A percentile compares a stretch with the other conserved stretches of the same genome.
Evolutionary conservation across 2,113 vertebrate genomes (phyloP).

Genomic region (Sebastes schlegelii): DNA sequence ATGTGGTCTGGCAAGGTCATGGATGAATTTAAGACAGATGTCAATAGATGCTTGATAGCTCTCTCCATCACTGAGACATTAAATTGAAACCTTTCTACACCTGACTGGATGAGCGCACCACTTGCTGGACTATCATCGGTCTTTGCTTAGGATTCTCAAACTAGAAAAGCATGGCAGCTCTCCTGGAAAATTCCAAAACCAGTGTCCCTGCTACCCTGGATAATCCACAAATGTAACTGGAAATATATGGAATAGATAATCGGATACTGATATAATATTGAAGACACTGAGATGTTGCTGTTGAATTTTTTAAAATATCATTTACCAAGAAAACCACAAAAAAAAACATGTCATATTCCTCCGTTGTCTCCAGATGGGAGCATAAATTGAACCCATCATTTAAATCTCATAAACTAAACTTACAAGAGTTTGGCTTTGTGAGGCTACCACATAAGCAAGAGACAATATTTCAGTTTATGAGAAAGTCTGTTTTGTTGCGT

Average conservation of each 20-base stretch:
- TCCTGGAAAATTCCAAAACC: not conserved
- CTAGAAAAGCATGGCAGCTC: not conserved
- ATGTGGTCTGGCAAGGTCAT: slow-evolving; percentile 10
- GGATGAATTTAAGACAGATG: slow-evolving; percentile 26
- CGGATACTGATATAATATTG: not conserved
- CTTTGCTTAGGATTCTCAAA: not conserved
- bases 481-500: not conserved
- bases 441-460: not conserved
- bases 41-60: slow-evolving; percentile 19
- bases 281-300: not conserved
- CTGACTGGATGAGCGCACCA: slow-evolving; percentile 8
- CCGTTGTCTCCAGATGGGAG: not conserved
- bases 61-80: slow-evolving; percentile 21
- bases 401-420: not conserved
- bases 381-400: not conserved
- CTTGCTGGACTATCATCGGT: not conserved
- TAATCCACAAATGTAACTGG: not conserved
- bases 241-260: not conserved
- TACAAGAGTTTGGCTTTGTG: not conserved
- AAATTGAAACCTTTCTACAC: slow-evolving; percentile 23
- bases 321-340: not conserved
- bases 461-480: not conserved
- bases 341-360: not conserved
- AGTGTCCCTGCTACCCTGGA: not conserved
- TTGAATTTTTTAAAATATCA: not conserved